phyloP scores from a whole-genome alignment of 2,113 vertebrate genomes.

The Chaenocephalus aceratus region DNA sequence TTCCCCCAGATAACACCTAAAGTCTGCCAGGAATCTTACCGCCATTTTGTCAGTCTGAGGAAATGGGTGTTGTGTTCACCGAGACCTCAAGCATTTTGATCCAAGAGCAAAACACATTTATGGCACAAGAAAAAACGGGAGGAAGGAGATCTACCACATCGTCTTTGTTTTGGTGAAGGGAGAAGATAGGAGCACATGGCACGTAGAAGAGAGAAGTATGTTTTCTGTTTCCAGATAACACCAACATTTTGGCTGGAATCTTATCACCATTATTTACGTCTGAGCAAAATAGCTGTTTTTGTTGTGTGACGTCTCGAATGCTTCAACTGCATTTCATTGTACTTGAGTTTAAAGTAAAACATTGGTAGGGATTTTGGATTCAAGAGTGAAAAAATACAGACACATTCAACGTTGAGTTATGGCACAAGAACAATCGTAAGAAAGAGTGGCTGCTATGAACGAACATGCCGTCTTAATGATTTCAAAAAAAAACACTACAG shows the following conservation, averaged over 20 bases:
- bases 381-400: conserved; percentile 20
- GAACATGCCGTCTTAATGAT: no score
- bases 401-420: conserved; percentile 28
- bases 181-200: no score
- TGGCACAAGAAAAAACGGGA: neutral
- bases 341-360: conserved; percentile 30
- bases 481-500: neutral
- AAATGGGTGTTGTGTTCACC: no score
- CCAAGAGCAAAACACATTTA: conserved; percentile 36
- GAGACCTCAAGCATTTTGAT: conserved; percentile 24
- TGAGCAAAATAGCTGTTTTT: conserved; percentile 78
- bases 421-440: neutral
- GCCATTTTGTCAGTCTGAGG: no score
- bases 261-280: neutral
- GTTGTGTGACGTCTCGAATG: conserved; percentile 55
- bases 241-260: no score
- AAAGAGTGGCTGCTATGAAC: conserved; percentile 24
- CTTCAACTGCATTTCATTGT: conserved; percentile 32
- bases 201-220: no score
- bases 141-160: neutral
- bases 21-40: no score
- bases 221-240: no score
- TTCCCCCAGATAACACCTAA: neutral
- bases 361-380: conserved; percentile 35
- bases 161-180: no score